Conservation (phyloP, 2,113 vertebrate species). For the Platichthys flesus region DNA sequence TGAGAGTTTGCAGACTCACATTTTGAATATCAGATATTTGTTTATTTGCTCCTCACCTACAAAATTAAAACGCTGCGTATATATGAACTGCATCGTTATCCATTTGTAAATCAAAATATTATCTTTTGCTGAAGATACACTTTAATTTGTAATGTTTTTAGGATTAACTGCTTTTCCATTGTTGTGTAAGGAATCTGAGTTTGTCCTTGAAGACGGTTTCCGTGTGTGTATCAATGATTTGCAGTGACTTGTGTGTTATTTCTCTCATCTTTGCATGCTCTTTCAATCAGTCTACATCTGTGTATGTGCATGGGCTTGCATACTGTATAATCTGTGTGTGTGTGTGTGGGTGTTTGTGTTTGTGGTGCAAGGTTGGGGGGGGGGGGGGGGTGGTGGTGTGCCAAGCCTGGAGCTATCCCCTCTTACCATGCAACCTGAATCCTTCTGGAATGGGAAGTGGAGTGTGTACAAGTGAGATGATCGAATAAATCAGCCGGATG, state of each 20-base stretch:
- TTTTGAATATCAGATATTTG: too few relatives aligned
- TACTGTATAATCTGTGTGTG: conserved; percentile 19
- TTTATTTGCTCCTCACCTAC: too few relatives aligned
- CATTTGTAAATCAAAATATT: too few relatives aligned
- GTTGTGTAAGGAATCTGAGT: not conserved
- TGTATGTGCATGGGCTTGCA: conserved; percentile 9
- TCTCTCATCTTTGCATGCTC: not conserved
- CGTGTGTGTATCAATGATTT: not conserved
- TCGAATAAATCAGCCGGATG: conserved; percentile 78
- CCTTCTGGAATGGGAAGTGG: conserved; percentile 76
- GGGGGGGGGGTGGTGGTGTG: conserved; percentile 1
- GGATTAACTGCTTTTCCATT: too few relatives aligned
- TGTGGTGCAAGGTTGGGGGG: conserved; percentile 30
- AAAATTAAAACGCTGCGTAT: too few relatives aligned
- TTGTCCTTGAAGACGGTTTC: not conserved
- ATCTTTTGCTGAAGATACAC: not conserved
- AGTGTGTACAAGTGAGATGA: conserved; percentile 81
- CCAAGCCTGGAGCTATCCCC: conserved; percentile 69
- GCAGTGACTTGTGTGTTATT: not conserved
- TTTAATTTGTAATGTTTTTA: too few relatives aligned
- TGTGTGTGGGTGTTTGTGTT: conserved; percentile 44
- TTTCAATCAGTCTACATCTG: conserved; percentile 16
- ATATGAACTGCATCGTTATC: too few relatives aligned
- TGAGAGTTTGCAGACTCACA: too few relatives aligned
- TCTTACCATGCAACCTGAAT: conserved; percentile 78